Evolutionary conservation across 2,113 vertebrate species (phyloP).

Genomic region (Albula goreensis): DNA sequence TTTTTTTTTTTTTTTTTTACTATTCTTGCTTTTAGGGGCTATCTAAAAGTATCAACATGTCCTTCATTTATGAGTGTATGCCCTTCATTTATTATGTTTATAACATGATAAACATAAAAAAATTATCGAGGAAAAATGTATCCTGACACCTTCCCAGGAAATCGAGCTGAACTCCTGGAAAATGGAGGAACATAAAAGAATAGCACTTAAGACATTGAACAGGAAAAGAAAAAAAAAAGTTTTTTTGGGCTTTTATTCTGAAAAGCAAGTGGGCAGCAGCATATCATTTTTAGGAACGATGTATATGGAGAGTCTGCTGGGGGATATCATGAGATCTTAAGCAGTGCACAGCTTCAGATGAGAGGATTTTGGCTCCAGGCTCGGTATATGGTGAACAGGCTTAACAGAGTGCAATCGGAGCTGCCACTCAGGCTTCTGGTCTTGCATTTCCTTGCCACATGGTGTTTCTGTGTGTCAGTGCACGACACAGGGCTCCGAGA

Average conservation of each 20-base stretch:
- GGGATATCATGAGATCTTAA: neutral
- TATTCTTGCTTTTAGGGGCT: neutral
- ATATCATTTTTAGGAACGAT: neutral
- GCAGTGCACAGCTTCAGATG: neutral
- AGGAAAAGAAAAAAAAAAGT: neutral
- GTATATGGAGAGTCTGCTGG: neutral
- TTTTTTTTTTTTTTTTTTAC: neutral
- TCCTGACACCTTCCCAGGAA: neutral
- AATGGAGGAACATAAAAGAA: neutral
- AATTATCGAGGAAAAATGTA: no score
- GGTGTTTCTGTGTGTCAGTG: neutral
- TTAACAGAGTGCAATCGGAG: neutral
- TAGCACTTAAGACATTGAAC: neutral
- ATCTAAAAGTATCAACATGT: neutral
- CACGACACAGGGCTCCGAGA: neutral
- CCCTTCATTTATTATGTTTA: no score
- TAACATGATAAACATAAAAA: neutral
- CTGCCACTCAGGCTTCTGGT: neutral
- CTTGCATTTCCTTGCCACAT: neutral
- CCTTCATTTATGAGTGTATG: no score
- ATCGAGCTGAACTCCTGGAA: neutral
- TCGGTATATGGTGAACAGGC: neutral
- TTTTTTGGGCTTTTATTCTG: neutral
- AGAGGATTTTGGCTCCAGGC: neutral
- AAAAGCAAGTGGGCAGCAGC: neutral